phyloP scores from a whole-genome alignment of 2,797 vertebrate genomes.

The Hydrocynus forskahlii region DNA sequence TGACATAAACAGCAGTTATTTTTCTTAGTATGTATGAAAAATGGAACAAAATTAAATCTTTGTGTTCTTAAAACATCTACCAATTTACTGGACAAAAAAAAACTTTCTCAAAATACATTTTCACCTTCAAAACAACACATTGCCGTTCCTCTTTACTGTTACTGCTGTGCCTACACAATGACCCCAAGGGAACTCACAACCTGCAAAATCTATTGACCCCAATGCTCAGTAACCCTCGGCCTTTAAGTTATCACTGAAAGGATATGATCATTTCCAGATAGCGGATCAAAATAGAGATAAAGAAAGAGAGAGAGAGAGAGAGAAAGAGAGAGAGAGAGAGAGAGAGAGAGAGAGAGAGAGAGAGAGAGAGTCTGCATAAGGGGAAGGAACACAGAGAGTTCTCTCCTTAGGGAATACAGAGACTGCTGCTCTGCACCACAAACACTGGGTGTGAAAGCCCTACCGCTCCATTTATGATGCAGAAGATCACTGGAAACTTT shows the following conservation, averaged over 20 bases:
- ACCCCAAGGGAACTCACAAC: neutral
- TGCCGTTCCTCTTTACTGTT: neutral
- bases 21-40: too few relatives aligned
- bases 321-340: neutral
- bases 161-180: neutral
- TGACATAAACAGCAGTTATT: neutral
- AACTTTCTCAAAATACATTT: neutral
- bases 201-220: neutral
- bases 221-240: neutral
- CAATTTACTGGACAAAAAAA: neutral
- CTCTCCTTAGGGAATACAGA: neutral
- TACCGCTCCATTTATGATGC: constrained; percentile 1
- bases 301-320: neutral
- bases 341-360: neutral
- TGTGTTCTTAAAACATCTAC: too few relatives aligned
- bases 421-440: constrained; percentile 10
- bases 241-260: neutral
- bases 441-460: neutral
- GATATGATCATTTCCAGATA: neutral
- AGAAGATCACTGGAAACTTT: neutral
- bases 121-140: neutral
- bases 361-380: neutral
- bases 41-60: too few relatives aligned
- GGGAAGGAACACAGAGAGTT: neutral
- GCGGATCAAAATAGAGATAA: neutral